Conservation (phyloP, 2,797 vertebrate genomes). For the Columba guinea region DNA sequence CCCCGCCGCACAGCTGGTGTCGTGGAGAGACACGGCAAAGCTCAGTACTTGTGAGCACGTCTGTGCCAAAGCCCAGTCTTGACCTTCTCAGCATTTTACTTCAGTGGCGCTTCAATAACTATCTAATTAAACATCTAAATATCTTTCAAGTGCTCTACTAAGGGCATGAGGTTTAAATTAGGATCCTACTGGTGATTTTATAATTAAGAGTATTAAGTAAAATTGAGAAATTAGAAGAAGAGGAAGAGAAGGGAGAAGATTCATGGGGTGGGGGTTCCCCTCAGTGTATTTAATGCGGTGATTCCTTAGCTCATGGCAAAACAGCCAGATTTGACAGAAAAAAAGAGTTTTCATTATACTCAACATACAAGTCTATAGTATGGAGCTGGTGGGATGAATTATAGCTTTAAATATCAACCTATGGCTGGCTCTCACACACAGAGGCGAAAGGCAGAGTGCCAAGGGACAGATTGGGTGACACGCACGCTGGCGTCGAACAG, state of each 20-base stretch:
- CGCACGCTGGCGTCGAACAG: background rate
- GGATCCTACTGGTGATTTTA: background rate
- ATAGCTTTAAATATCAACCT: slow-evolving; percentile 31
- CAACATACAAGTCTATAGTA: background rate
- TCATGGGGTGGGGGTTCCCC: background rate
- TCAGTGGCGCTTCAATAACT: background rate
- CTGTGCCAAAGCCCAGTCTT: background rate
- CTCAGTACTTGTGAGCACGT: fast-evolving
- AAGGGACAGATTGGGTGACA: slow-evolving; percentile 43
- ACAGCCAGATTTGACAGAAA: background rate
- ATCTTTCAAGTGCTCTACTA: background rate
- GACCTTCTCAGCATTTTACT: background rate
- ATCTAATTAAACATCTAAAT: background rate
- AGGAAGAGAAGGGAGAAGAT: background rate
- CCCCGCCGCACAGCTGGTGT: fast-evolving
- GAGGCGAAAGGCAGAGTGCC: slow-evolving; percentile 34
- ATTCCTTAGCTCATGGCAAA: background rate
- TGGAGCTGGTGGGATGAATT: slow-evolving; percentile 13
- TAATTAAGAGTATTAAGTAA: background rate
- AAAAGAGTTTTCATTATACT: background rate
- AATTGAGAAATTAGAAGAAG: background rate
- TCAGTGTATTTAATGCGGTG: background rate
- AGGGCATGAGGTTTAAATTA: background rate
- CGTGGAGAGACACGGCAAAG: background rate
- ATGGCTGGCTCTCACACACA: background rate